These are phyloP conservation scores for Drosophila emarginata DNA, from an alignment of 2,888 invertebrate species.

Conservation along the genomic window DNA sequence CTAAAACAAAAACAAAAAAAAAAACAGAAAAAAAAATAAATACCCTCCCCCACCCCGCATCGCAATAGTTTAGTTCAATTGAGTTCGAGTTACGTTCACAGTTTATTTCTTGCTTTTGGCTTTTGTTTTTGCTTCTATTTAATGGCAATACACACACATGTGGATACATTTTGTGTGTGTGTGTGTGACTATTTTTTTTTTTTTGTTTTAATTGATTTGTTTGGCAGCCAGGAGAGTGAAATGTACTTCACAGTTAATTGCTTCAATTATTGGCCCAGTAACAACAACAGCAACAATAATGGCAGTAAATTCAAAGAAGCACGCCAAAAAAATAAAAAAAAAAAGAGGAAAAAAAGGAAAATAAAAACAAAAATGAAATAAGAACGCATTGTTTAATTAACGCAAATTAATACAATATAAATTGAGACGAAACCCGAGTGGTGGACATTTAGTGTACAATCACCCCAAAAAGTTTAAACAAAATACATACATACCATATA, in stretches of 20 bases:
- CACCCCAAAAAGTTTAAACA: not conserved
- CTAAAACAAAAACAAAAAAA: constrained; percentile 18
- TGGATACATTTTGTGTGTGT: constrained; percentile 18
- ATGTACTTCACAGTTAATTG: constrained; percentile 73
- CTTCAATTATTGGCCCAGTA: constrained; percentile 59
- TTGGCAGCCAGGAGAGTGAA: constrained; percentile 58
- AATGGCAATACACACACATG: constrained; percentile 12
- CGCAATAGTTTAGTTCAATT: constrained; percentile 49
- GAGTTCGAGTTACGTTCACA: constrained; percentile 51
- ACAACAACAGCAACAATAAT: constrained; percentile 34
- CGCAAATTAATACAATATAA: constrained; percentile 34
- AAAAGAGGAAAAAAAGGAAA: not conserved
- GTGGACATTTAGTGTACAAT: not conserved
- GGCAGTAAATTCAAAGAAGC: constrained; percentile 38
- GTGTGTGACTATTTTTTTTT: not conserved
- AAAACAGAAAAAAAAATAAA: too few species aligned
- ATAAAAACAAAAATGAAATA: not conserved
- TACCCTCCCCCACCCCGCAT: constrained; percentile 1
- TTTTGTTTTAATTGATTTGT: constrained; percentile 70
- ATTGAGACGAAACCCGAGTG: not conserved
- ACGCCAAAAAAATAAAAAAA: not conserved
- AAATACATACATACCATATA: not conserved
- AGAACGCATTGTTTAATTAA: constrained; percentile 56
- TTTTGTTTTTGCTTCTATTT: constrained; percentile 25
- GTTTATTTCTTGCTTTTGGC: constrained; percentile 27